Evolutionary conservation across 2,888 invertebrate genomes (phyloP), one percentile per base, ranked within the genome.

Genomic region (Tetrapedia diversipes): DNA sequence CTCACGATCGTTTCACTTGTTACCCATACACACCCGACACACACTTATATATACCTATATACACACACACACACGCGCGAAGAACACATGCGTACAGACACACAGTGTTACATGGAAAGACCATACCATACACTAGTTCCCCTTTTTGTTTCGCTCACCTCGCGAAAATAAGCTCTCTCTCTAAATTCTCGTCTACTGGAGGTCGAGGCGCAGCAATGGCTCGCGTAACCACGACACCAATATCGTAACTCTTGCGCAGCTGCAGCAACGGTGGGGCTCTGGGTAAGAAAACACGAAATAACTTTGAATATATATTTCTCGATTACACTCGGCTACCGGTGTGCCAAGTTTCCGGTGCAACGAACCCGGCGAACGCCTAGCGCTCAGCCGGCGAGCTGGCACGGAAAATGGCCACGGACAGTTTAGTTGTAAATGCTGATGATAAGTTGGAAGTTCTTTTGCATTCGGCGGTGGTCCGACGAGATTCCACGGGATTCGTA

Each of bases 251-350:
- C 83, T 81, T 54, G 79, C 77, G 73, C 85, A 84, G 83, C 81
- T 80, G 77, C 77, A 65, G 80, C 79, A 80, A n/a, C 85, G 86
- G 83, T 87, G 89, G 86, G 89, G 80, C 89, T 88, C 89, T 86
- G 86, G 86, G 83, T 85, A 85, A 87, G 85, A 88, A 78, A 84
- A 86, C 76, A 80, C 75, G 74, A 65, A 82, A 84, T 77, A 82
- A 84, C 80, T 80, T 83, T 82, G 76, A 78, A 85, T 80, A 84
- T 83, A 81, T 81, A 79, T 78, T 76, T 80, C 73, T 77, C 79
- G 69, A 82, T 82, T 85, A 85, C n/a, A n/a, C 78, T 72, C 47
- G 75, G 77, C 66, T 64, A 53, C 47, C 49, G 10, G 51, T 27
- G 59, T 54, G 63, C 59, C 71, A 69, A 65, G 49, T 71, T 60